Evolutionary conservation across 2,113 vertebrate genomes (phyloP), one percentile per base, ranked within the genome.

Genomic region (Erpornis zantholeuca): DNA sequence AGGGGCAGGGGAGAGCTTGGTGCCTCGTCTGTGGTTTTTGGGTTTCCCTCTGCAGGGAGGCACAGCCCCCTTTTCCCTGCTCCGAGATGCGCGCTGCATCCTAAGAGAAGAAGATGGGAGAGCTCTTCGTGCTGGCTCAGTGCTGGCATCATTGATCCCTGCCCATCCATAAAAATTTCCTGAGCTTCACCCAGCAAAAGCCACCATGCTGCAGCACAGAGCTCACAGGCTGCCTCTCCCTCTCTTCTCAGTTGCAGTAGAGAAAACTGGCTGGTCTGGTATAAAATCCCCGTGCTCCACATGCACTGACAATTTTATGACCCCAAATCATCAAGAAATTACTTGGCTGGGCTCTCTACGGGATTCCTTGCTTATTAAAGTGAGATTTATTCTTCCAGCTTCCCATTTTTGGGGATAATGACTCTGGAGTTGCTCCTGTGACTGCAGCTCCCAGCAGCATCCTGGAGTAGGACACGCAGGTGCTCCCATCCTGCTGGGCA

Each of bases 21-120:
- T 78, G 61, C 92, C 72, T 92, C 10, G 36, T 95, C 93, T 97
- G 97, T 97, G 97, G 94, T 89, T 97, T 97, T 97, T 97, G 97
- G 97, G 96, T 98, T 98, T 97, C 94, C 96, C 96, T 91, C 93
- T 75, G 92, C 92, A 90, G 66, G 75, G 95, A 94, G 77, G 19
- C 11, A 78, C 78, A 70, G 53, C 38, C 11, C 12, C 71, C 86
- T 86, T 66, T 35, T 76, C 73, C 73, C 69, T 18, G 1, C 27
- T 7, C 20, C 12, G 22, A 59, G 82, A 89, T 6, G 7, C 5
- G 0, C 1, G 0, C 70, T 33, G 66, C 82, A 54, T 47, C 76
- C 71, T 1, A 8, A 61, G 64, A 59, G 59, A 49, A 57, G 69
- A 28, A 1, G 45, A 31, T 19, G 49, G 82, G 86, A 77, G 52